Conservation (phyloP, 2,797 vertebrate species). For the Anguilla anguilla region DNA sequence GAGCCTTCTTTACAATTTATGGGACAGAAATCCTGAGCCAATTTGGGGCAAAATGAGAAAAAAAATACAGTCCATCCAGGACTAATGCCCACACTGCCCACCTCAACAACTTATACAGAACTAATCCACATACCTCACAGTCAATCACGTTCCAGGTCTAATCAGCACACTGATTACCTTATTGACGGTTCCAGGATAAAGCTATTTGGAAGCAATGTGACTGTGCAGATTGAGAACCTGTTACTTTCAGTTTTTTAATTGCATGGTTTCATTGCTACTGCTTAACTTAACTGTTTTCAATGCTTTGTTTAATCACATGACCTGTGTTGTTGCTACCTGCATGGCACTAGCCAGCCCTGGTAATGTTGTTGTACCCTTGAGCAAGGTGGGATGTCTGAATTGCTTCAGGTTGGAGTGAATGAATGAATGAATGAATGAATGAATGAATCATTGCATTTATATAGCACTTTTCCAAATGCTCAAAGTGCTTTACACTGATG, state of each 20-base stretch:
- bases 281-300: not conserved
- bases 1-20: not conserved
- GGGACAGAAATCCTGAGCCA: not conserved
- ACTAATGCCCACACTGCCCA: not conserved
- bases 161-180: no score
- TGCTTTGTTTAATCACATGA: not conserved
- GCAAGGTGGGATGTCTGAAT: not conserved
- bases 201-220: not conserved
- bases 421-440: not conserved
- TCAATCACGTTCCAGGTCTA: not conserved
- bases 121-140: not conserved
- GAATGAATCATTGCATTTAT: no score
- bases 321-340: not conserved
- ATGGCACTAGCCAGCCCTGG: not conserved
- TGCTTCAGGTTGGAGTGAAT: not conserved
- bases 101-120: not conserved
- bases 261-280: not conserved
- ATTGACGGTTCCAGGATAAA: not conserved
- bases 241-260: not conserved
- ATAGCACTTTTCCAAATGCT: no score
- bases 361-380: not conserved
- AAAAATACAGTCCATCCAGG: not conserved
- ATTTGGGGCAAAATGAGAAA: no score
- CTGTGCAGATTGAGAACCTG: not conserved
- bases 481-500: no score